These are phyloP conservation scores for Microctenopoma lineatum DNA, from an alignment of 2,797 vertebrate species.

Conservation along the genomic window DNA sequence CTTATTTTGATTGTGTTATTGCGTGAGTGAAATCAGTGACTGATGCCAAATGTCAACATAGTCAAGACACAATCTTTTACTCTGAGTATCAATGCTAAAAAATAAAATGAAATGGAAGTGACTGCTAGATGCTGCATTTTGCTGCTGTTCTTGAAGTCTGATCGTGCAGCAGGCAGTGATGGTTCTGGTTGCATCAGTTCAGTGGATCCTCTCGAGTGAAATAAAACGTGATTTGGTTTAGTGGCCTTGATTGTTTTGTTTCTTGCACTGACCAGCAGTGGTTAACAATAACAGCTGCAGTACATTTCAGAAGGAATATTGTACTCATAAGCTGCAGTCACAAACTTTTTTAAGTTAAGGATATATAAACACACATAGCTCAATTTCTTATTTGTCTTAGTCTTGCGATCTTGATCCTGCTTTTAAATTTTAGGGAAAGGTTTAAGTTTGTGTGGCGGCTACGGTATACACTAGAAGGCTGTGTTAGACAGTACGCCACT, in stretches of 20 bases:
- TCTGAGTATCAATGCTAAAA: constrained; percentile 25
- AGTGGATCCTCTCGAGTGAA: constrained; percentile 38
- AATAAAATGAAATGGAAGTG: constrained; percentile 11
- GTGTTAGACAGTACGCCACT: no score
- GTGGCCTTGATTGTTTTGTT: constrained; percentile 12
- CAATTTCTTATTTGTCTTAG: no score
- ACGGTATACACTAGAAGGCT: no score
- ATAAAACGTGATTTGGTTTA: constrained; percentile 59
- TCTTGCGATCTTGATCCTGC: no score
- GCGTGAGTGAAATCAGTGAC: constrained; percentile 22
- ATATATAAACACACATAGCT: no score
- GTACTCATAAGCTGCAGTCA: no score
- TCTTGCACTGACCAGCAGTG: neutral
- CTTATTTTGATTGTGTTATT: constrained; percentile 66
- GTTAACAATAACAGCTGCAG: no score
- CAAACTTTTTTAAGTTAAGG: no score
- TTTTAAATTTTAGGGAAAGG: no score
- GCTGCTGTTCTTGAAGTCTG: neutral
- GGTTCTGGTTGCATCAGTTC: constrained; percentile 28
- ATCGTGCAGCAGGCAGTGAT: neutral
- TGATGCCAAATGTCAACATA: constrained; percentile 34
- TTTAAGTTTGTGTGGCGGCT: no score
- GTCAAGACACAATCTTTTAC: constrained; percentile 13
- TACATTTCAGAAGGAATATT: no score
- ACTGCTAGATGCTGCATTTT: constrained; percentile 4